phyloP scores from a whole-genome alignment of 2,888 invertebrate genomes.

The Nyleta sp. region DNA sequence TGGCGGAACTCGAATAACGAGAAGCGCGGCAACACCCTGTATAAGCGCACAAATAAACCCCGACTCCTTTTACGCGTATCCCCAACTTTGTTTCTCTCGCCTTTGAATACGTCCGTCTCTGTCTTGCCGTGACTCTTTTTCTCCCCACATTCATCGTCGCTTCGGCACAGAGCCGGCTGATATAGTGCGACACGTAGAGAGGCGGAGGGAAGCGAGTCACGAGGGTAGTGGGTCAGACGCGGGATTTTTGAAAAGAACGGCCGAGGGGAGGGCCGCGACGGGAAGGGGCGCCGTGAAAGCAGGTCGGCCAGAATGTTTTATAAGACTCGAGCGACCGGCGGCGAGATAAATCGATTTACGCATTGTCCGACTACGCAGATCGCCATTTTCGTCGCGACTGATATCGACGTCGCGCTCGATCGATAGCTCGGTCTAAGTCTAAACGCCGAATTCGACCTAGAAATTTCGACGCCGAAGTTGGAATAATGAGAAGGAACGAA shows the following conservation, averaged over 20 bases:
- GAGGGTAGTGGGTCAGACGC: conserved; percentile 79
- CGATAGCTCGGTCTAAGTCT: too few species aligned
- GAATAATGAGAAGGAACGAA: too few species aligned
- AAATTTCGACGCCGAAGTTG: too few species aligned
- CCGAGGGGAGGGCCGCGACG: conserved; percentile 45
- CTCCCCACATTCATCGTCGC: conserved; percentile 63
- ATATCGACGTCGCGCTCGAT: conserved; percentile 17
- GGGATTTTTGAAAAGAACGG: conserved; percentile 70
- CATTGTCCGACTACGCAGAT: conserved; percentile 44
- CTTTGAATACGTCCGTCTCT: conserved; percentile 43
- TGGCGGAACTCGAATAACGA: conserved; percentile 6
- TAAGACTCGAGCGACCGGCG: conserved; percentile 62
- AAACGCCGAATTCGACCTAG: background rate
- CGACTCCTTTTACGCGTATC: conserved; percentile 43
- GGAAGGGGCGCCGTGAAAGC: conserved; percentile 69
- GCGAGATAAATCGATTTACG: conserved; percentile 61
- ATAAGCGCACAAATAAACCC: conserved; percentile 34
- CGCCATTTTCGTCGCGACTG: conserved; percentile 17
- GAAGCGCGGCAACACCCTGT: conserved; percentile 1
- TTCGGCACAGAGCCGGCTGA: conserved; percentile 59
- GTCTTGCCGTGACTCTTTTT: conserved; percentile 62
- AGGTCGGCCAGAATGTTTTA: conserved; percentile 71
- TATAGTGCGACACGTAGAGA: conserved; percentile 62
- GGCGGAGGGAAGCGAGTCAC: conserved; percentile 75
- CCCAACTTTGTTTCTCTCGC: conserved; percentile 62